Conservation (phyloP, 2,888 invertebrate species). For the Lochmaea capreae region DNA sequence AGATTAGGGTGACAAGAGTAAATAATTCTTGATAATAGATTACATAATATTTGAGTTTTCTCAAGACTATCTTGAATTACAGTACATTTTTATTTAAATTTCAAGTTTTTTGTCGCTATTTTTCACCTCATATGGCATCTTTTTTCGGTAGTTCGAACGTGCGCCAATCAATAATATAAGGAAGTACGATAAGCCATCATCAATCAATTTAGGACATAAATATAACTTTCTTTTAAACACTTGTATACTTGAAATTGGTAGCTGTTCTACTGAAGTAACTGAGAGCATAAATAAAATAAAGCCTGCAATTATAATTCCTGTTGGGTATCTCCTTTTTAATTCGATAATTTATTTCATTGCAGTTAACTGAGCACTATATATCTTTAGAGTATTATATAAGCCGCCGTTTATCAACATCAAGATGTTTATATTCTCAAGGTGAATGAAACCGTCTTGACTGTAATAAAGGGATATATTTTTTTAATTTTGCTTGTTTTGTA, state of each 20-base stretch:
- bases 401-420: conserved; percentile 39
- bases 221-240: background rate
- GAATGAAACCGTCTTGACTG: conserved; percentile 17
- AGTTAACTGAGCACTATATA: conserved; percentile 45
- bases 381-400: conserved; percentile 39
- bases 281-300: conserved; percentile 35
- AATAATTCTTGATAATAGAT: too few relatives aligned
- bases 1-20: too few relatives aligned
- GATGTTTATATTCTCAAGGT: conserved; percentile 30
- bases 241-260: background rate
- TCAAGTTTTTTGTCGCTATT: too few relatives aligned
- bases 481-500: conserved; percentile 17
- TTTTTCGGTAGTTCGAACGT: too few relatives aligned
- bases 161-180: too few relatives aligned
- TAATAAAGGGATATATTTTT: background rate
- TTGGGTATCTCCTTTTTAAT: conserved; percentile 46
- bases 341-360: conserved; percentile 55
- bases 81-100: too few relatives aligned
- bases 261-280: conserved; percentile 3
- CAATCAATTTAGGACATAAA: too few relatives aligned
- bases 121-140: too few relatives aligned
- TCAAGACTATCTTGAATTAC: too few relatives aligned
- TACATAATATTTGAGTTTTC: too few relatives aligned
- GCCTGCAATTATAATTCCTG: conserved; percentile 33
- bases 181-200: too few relatives aligned